phyloP scores from a whole-genome alignment of 2,797 vertebrate genomes.

The Eutrigla gurnardus region DNA sequence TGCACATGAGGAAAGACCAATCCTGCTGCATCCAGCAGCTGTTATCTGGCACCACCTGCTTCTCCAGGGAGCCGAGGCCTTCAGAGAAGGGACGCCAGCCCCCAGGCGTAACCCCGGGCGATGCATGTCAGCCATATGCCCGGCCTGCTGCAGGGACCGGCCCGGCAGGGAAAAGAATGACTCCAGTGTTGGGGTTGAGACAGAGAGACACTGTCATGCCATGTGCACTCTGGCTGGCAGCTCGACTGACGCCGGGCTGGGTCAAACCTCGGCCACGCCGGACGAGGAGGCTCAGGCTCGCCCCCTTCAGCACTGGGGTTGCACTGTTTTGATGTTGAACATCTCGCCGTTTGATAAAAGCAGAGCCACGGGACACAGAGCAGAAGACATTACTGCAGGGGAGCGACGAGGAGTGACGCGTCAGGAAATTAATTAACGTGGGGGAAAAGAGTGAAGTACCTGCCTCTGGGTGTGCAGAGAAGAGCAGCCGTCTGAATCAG shows the following conservation, averaged over 20 bases:
- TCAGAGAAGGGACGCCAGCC: constrained; percentile 45
- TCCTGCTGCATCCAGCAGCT: constrained; percentile 56
- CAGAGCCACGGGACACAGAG: constrained; percentile 38
- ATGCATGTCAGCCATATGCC: constrained; percentile 67
- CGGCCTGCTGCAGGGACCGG: constrained; percentile 54
- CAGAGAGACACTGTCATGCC: constrained; percentile 43
- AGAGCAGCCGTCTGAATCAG: constrained; percentile 63
- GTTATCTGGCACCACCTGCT: constrained; percentile 65
- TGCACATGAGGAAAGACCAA: constrained; percentile 21
- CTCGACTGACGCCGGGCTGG: constrained; percentile 45
- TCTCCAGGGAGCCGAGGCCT: constrained; percentile 56
- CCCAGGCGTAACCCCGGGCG: constrained; percentile 69
- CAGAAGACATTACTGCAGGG: constrained; percentile 34
- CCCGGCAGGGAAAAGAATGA: constrained; percentile 44
- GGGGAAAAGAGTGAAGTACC: constrained; percentile 42
- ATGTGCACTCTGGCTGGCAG: constrained; percentile 39
- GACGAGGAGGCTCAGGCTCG: neutral
- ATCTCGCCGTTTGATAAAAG: constrained; percentile 54
- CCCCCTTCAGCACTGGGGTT: neutral
- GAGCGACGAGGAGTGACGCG: constrained; percentile 44
- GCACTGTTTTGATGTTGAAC: constrained; percentile 47
- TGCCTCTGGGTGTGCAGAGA: constrained; percentile 52
- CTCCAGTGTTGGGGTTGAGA: constrained; percentile 55
- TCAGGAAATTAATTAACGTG: constrained; percentile 70
- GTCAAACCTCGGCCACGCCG: constrained; percentile 57